These are phyloP conservation scores for Ditylenchus weischeri DNA, from an alignment of 2,888 invertebrate genomes.

Conservation along the genomic window DNA sequence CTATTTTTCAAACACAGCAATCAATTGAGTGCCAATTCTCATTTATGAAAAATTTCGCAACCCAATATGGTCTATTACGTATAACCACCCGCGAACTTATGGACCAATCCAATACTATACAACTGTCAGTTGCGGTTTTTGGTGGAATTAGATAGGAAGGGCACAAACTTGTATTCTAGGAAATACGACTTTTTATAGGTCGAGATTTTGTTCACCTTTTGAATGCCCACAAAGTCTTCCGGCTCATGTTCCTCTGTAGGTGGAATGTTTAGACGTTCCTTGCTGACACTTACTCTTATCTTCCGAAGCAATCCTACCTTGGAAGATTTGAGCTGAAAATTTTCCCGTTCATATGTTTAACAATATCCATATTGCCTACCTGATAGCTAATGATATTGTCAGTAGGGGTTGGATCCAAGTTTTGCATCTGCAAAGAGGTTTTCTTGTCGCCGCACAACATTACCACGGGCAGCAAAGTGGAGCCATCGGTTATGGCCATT, in stretches of 20 bases:
- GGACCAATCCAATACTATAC: no score
- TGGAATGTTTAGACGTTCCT: slow-evolving; percentile 6
- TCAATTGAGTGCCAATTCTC: no score
- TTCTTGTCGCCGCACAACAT: slow-evolving; percentile 32
- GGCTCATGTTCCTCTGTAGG: neutral
- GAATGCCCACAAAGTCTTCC: slow-evolving; percentile 9
- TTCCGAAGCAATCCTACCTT: slow-evolving; percentile 23
- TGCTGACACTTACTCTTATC: slow-evolving; percentile 23
- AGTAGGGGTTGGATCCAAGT: slow-evolving; percentile 28
- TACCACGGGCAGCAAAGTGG: slow-evolving; percentile 33
- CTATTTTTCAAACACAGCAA: no score
- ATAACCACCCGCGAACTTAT: no score
- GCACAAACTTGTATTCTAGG: no score
- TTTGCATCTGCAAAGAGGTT: slow-evolving; percentile 28
- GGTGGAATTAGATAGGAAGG: no score
- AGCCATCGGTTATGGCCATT: slow-evolving; percentile 33
- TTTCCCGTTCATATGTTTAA: slow-evolving; percentile 12
- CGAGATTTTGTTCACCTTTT: neutral
- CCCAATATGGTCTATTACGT: no score
- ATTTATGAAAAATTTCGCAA: no score
- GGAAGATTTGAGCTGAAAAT: slow-evolving; percentile 14
- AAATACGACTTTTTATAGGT: no score
- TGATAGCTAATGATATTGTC: slow-evolving; percentile 38
- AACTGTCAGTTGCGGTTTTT: no score
- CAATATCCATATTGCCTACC: slow-evolving; percentile 2